Base-by-base conservation (phyloP, 2,888 invertebrate species). In the Drosophila demipolita region DNA sequence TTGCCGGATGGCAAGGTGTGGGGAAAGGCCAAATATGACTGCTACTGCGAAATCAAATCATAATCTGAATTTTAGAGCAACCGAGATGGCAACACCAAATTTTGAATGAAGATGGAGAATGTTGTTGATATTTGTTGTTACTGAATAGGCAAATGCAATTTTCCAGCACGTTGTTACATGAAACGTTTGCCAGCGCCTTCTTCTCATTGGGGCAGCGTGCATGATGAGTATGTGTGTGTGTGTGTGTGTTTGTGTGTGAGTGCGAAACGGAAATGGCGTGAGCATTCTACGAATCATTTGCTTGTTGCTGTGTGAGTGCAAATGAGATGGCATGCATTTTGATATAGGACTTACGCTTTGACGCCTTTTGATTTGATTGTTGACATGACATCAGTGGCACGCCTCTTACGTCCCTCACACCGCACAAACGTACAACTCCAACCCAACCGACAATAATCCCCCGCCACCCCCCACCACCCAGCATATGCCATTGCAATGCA, bases 311-410 rank as follows among this genome's bases (percentile, higher is more conserved):
- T 40, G 54, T 40, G 48, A 49, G 69, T 53, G 55, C 6, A 74
- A 80, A 68, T 73, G 79, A 80, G 78, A 81, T 70, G 78, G 70
- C 78, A 74, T 81, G 82, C 78, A 79, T 81, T 77, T 73, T 78
- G 66, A 32, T 38, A 49, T 54, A 64, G 87, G 82, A 73, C 79
- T 73, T 75, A 85, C 59, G 89, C 85, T 86, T 87, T 86, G 85
- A 86, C 85, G 89, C 85, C 89, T 86, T 78, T 84, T 86, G 89
- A 86, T 86, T 86, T 89, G 89, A 86, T 87, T 86, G 89, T 89
- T 89, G 45, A 45, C 84, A 60, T 87, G 84, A 87, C 84, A 89
- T 66, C 68, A 29, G 67, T 57, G 69, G 62, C 75, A 59, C 58
- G 66, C 63, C 85, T 60, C 33, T 23, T 70, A 62, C 58, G 65